A percentile compares a stretch with the other conserved stretches of the same genome.
phyloP scores from a whole-genome alignment of 2,888 invertebrate genomes.

The Cheilosia grossa region DNA sequence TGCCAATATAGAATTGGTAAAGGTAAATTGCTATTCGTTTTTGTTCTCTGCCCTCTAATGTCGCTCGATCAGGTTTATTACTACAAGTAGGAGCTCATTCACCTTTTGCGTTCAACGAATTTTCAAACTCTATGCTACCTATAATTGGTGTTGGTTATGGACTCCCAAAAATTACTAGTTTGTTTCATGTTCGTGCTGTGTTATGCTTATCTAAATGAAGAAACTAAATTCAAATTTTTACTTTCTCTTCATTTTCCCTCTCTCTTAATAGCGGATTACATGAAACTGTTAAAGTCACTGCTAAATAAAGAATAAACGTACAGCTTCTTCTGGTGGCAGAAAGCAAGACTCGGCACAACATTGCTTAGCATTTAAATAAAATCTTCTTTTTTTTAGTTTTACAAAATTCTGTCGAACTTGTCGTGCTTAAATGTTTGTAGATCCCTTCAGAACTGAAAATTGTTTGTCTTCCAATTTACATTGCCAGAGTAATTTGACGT shows the following conservation, averaged over 20 bases:
- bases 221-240: not conserved
- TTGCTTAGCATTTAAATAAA: not conserved
- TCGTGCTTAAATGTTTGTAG: too few relatives aligned
- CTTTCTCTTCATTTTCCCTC: slow-evolving; percentile 30
- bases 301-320: slow-evolving; percentile 35
- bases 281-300: slow-evolving; percentile 24
- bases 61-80: too few relatives aligned
- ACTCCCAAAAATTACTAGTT: not conserved
- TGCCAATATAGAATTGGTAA: too few relatives aligned
- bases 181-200: slow-evolving; percentile 20
- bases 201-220: not conserved
- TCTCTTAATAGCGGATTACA: slow-evolving; percentile 27
- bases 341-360: not conserved
- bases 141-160: not conserved
- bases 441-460: too few relatives aligned
- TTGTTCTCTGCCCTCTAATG: too few relatives aligned
- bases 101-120: too few relatives aligned
- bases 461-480: too few relatives aligned
- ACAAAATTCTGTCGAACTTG: too few relatives aligned
- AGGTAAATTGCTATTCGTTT: too few relatives aligned
- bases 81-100: too few relatives aligned
- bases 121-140: not conserved
- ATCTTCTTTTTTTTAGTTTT: not conserved
- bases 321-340: not conserved
- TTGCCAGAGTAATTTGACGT: too few relatives aligned